Evolutionary conservation across 2,888 invertebrate genomes (phyloP).

Genomic region (Leptarthrus brevirostris): DNA sequence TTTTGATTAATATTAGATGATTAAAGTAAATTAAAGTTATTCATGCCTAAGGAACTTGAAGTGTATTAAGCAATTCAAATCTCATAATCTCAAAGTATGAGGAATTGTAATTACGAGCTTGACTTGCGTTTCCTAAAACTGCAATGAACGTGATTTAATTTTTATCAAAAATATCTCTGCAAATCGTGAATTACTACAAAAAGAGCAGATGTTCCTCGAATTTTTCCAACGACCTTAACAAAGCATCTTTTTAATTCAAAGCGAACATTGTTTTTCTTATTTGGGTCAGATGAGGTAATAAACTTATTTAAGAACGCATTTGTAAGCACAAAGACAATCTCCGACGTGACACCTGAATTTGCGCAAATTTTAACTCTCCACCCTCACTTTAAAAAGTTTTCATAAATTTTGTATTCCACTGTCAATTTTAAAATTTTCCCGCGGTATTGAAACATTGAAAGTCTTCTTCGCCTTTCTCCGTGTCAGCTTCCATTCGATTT

Average conservation of each 20-base stretch:
- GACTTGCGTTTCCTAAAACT: too few relatives aligned
- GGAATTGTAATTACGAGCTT: too few relatives aligned
- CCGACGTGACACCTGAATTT: slow-evolving; percentile 4
- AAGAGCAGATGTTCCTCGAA: slow-evolving; percentile 20
- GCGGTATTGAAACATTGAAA: slow-evolving; percentile 52
- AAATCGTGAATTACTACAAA: slow-evolving; percentile 25
- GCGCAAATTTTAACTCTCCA: slow-evolving; percentile 2
- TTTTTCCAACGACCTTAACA: slow-evolving; percentile 6
- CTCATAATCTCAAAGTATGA: too few relatives aligned
- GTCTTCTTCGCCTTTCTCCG: slow-evolving; percentile 52
- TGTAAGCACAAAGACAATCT: not conserved
- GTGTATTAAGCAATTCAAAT: too few relatives aligned
- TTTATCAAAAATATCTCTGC: slow-evolving; percentile 9
- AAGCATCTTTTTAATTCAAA: slow-evolving; percentile 18
- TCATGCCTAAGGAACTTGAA: too few relatives aligned
- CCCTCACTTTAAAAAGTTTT: not conserved
- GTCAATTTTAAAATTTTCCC: slow-evolving; percentile 38
- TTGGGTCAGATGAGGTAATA: slow-evolving; percentile 38
- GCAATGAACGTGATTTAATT: slow-evolving; percentile 22
- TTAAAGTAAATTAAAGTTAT: too few relatives aligned
- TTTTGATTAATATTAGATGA: too few relatives aligned
- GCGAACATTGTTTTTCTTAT: slow-evolving; percentile 4
- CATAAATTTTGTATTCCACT: slow-evolving; percentile 34
- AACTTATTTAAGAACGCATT: slow-evolving; percentile 41
- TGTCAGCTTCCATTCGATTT: slow-evolving; percentile 7